Evolutionary conservation across 2,888 invertebrate genomes (phyloP).

Genomic region (Leucophora obtusa): DNA sequence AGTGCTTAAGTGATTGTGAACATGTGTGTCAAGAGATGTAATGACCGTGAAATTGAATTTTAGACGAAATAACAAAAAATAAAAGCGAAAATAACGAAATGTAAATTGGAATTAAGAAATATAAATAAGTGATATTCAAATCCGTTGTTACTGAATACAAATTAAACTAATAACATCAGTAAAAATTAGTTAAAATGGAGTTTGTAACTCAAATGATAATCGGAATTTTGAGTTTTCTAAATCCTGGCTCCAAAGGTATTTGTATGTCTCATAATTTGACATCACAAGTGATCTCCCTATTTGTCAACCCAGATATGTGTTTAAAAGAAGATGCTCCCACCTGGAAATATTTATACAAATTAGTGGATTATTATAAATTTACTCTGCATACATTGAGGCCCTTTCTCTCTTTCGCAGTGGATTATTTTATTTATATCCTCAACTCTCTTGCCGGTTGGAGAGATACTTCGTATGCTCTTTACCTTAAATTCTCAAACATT

Average conservation of each 20-base stretch:
- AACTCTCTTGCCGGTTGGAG: slow-evolving; percentile 60
- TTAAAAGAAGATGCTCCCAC: slow-evolving; percentile 44
- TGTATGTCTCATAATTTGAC: not conserved
- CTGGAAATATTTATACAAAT: slow-evolving; percentile 55
- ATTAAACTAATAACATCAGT: not conserved
- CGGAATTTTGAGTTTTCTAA: not conserved
- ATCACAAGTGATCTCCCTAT: slow-evolving; percentile 33
- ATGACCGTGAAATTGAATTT: slow-evolving; percentile 57
- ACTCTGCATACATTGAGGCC: slow-evolving; percentile 54
- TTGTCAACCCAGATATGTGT: slow-evolving; percentile 42
- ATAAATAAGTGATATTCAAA: slow-evolving; percentile 12
- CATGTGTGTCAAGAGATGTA: slow-evolving; percentile 20
- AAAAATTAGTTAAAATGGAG: slow-evolving; percentile 40
- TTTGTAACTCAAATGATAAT: slow-evolving; percentile 26
- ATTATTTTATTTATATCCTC: slow-evolving; percentile 57
- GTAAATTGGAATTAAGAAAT: slow-evolving; percentile 11
- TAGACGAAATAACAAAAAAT: slow-evolving; percentile 39
- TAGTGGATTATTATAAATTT: slow-evolving; percentile 52
- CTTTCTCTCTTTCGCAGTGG: slow-evolving; percentile 35
- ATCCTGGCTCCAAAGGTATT: not conserved
- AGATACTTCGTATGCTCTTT: slow-evolving; percentile 29
- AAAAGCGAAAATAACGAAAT: slow-evolving; percentile 36
- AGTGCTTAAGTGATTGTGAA: slow-evolving; percentile 8
- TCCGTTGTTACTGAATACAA: not conserved
- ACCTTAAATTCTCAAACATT: slow-evolving; percentile 57